Percentiles rank a stretch among this genome's conserved stretches.
Evolutionary conservation across 1,140 invertebrate genomes (phyloP).

Genomic region (Globodera rostochiensis): DNA sequence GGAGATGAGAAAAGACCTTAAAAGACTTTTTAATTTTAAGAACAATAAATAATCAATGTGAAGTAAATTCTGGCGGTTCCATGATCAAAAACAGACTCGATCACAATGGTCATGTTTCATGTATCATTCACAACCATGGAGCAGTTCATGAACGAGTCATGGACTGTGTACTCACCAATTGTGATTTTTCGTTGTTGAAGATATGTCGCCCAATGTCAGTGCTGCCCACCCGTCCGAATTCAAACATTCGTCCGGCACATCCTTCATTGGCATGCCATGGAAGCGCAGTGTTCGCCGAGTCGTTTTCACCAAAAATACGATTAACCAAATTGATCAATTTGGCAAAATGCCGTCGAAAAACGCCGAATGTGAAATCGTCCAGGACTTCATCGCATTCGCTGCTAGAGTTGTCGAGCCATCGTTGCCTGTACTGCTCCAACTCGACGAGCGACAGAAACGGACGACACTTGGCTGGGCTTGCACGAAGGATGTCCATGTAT

Average conservation of each 20-base stretch:
- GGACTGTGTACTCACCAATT: neutral
- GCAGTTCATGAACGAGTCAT: too few relatives aligned
- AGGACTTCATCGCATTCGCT: neutral
- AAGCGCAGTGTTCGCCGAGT: neutral
- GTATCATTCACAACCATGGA: too few relatives aligned
- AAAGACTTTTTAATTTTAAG: neutral
- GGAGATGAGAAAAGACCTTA: slow-evolving; percentile 15
- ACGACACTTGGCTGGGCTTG: neutral
- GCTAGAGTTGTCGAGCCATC: neutral
- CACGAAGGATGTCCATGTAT: neutral
- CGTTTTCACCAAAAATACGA: neutral
- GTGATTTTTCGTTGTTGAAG: neutral
- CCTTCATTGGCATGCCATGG: neutral
- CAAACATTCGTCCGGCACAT: neutral
- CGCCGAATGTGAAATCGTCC: neutral
- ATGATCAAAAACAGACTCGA: too few relatives aligned
- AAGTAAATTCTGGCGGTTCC: too few relatives aligned
- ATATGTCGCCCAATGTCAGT: neutral
- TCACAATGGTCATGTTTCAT: too few relatives aligned
- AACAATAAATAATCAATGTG: neutral
- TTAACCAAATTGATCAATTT: neutral
- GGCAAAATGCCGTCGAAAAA: neutral
- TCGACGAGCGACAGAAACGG: neutral
- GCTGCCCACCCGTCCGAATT: neutral
- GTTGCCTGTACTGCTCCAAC: neutral